These are phyloP conservation scores for Heterocephalus glaber DNA, from an alignment of 2,113 vertebrate genomes.

Conservation along the genomic window DNA sequence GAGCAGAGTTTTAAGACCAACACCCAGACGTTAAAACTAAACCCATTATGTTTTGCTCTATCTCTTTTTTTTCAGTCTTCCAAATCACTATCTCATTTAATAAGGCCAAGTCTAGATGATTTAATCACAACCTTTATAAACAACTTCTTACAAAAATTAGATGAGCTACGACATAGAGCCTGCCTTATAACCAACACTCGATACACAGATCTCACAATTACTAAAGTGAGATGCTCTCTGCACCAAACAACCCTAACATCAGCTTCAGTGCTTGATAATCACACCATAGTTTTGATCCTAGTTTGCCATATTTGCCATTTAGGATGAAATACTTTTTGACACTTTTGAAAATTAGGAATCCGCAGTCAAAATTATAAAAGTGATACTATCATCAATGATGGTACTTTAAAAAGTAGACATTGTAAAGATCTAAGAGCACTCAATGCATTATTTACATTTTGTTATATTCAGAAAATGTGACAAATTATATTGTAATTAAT, in stretches of 20 bases:
- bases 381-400: neutral
- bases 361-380: neutral
- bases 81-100: neutral
- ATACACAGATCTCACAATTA: neutral
- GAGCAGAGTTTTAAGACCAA: neutral
- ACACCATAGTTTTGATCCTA: neutral
- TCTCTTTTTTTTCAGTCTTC: neutral
- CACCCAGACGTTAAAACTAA: neutral
- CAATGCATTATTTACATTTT: neutral
- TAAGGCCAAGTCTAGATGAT: neutral
- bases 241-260: neutral
- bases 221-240: neutral
- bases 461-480: neutral
- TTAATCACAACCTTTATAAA: neutral
- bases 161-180: neutral
- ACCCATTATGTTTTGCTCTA: neutral
- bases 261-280: neutral
- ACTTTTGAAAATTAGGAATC: neutral
- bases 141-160: neutral
- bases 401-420: neutral
- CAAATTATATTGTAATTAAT: neutral
- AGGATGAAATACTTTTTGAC: neutral
- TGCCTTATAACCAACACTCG: neutral
- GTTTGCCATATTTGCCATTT: neutral
- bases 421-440: neutral